These are phyloP conservation scores for Clepsis dumicolana DNA, from an alignment of 2,888 invertebrate species.

Conservation along the genomic window DNA sequence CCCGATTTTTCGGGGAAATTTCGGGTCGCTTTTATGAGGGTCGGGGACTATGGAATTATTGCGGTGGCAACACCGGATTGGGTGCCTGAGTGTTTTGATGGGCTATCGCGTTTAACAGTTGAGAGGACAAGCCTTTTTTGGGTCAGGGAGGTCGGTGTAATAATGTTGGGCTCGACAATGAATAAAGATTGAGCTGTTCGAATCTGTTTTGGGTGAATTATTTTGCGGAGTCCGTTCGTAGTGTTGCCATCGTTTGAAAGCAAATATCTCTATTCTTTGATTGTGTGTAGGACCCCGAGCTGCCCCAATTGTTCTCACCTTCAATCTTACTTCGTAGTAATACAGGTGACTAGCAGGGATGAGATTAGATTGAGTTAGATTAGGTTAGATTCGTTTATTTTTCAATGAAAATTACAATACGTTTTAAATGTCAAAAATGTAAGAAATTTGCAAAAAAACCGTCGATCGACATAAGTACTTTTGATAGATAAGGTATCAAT, in stretches of 20 bases:
- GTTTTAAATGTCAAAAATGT: no score
- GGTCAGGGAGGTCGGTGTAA: constrained; percentile 25
- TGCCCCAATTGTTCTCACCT: no score
- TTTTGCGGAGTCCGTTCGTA: background rate
- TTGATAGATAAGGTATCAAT: no score
- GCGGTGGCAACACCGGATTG: constrained; percentile 38
- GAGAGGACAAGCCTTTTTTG: constrained; percentile 33
- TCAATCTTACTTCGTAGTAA: no score
- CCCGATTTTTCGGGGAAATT: constrained; percentile 25
- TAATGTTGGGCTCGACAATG: constrained; percentile 15
- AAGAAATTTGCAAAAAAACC: no score
- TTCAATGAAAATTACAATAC: no score
- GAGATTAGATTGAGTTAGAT: no score
- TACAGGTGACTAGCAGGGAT: no score
- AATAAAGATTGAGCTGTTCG: constrained; percentile 30
- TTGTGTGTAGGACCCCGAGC: no score
- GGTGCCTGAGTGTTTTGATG: constrained; percentile 43
- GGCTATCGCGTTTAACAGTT: constrained; percentile 36
- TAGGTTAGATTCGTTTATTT: no score
- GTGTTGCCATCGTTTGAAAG: background rate
- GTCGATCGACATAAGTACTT: no score
- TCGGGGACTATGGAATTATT: constrained; percentile 27
- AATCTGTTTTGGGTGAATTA: constrained; percentile 22
- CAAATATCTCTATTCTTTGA: no score
- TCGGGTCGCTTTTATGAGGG: constrained; percentile 37